Percentiles rank a stretch among this genome's conserved stretches.
phyloP scores from a whole-genome alignment of 2,888 invertebrate genomes.

The Drosophila limbata region DNA sequence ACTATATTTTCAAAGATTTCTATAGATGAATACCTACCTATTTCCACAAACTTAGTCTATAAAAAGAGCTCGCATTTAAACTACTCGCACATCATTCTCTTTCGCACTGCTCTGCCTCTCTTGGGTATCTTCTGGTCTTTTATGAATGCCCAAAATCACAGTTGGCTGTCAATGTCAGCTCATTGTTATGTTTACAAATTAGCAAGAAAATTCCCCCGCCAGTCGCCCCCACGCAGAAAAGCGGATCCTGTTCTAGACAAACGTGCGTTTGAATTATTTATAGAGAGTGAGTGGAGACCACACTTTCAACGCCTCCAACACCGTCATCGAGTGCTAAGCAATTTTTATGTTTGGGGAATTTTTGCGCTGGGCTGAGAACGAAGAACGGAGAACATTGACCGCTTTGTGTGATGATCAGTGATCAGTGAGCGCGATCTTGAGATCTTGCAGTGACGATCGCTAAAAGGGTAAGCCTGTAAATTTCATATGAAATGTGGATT shows the following conservation, averaged over 20 bases:
- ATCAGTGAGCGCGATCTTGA: constrained; percentile 37
- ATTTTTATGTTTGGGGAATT: constrained; percentile 66
- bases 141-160: constrained; percentile 59
- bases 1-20: too few relatives aligned
- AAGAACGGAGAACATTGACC: constrained; percentile 46
- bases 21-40: background rate
- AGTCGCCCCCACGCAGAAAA: constrained; percentile 9
- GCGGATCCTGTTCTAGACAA: constrained; percentile 71
- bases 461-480: constrained; percentile 51
- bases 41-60: background rate
- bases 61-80: background rate
- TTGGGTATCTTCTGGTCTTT: constrained; percentile 22
- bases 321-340: constrained; percentile 33
- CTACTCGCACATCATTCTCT: constrained; percentile 19
- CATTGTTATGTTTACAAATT: constrained; percentile 70
- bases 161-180: constrained; percentile 56
- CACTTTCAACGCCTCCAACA: background rate
- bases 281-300: constrained; percentile 57
- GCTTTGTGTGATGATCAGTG: constrained; percentile 17
- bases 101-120: constrained; percentile 20
- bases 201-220: constrained; percentile 41
- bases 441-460: constrained; percentile 58
- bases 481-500: constrained; percentile 65
- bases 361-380: constrained; percentile 12
- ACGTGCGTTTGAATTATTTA: constrained; percentile 69